Conservation (phyloP, 1,140 invertebrate genomes). For the Macrostomum lignano region DNA sequence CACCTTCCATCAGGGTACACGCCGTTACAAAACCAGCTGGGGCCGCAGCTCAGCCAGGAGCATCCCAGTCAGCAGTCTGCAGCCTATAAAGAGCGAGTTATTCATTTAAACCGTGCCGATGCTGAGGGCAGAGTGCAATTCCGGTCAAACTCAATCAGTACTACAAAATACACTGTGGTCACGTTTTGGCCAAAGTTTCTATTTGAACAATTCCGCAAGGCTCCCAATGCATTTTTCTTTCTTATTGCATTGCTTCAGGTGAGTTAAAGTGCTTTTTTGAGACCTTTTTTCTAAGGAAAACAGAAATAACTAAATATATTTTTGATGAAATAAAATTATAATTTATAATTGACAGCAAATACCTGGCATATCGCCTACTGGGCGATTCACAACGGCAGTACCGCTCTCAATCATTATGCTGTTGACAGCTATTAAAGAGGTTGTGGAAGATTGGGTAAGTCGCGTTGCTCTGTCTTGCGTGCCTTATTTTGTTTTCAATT, state of each 20-base stretch:
- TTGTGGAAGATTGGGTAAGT: constrained; percentile 72
- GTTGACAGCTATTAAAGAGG: constrained; percentile 83
- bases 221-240: constrained; percentile 90
- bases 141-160: no score
- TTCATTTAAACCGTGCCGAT: no score
- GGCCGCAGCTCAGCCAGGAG: no score
- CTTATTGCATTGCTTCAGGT: constrained; percentile 52
- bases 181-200: constrained; percentile 84
- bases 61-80: no score
- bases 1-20: no score
- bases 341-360: constrained; percentile 19
- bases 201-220: constrained; percentile 81
- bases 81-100: no score
- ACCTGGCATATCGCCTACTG: constrained; percentile 26
- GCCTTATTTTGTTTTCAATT: no score
- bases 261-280: neutral
- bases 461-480: no score
- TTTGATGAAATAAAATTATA: constrained; percentile 42
- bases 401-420: constrained; percentile 44
- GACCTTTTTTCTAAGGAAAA: constrained; percentile 6
- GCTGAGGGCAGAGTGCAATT: no score
- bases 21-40: no score
- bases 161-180: constrained; percentile 73
- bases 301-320: constrained; percentile 38
- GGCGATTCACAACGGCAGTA: constrained; percentile 42